phyloP scores from a whole-genome alignment of 2,113 vertebrate species.

The Urocolius indicus region DNA sequence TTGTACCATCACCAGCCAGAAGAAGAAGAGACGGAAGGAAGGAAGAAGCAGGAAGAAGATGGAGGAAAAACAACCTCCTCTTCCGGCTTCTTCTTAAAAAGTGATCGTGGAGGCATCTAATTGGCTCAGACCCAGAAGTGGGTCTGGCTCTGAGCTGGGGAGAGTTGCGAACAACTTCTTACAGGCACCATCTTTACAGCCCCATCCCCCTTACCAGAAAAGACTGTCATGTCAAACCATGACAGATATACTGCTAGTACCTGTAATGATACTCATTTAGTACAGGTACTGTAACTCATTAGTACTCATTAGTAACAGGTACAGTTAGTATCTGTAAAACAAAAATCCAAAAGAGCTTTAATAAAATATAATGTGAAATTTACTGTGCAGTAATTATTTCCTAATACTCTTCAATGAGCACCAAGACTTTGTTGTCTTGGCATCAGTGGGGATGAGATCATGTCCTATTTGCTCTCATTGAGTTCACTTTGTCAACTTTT shows the following conservation, averaged over 20 bases:
- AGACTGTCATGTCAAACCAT: too few relatives aligned
- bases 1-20: too few relatives aligned
- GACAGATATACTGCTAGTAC: fast-evolving
- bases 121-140: too few relatives aligned
- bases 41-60: too few relatives aligned
- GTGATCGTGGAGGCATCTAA: too few relatives aligned
- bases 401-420: neutral
- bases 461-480: neutral
- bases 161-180: too few relatives aligned
- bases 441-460: neutral
- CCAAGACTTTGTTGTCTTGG: neutral
- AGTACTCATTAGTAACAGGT: neutral
- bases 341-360: neutral
- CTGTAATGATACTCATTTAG: neutral
- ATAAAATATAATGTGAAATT: neutral
- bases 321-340: neutral
- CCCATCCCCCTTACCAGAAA: too few relatives aligned
- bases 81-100: too few relatives aligned
- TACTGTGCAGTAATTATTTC: neutral
- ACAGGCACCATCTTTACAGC: too few relatives aligned
- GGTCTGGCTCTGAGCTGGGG: too few relatives aligned
- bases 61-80: too few relatives aligned
- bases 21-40: too few relatives aligned
- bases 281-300: neutral
- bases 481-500: neutral